These are phyloP conservation scores for Euclidia mi DNA, from an alignment of 2,888 invertebrate genomes.

Conservation along the genomic window DNA sequence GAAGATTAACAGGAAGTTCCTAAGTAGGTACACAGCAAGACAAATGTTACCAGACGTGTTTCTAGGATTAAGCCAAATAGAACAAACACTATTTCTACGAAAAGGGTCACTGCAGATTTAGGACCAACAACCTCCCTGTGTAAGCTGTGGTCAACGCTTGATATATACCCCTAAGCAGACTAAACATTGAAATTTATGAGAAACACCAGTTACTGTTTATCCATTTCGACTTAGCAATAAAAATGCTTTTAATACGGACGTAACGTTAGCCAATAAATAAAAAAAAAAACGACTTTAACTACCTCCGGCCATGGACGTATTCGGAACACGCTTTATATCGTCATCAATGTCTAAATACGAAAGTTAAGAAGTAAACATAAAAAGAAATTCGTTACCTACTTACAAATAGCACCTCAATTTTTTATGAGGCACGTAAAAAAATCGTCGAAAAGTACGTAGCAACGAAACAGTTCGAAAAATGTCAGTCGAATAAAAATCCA, in stretches of 20 bases:
- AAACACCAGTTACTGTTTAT: conserved; percentile 31
- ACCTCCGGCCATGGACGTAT: conserved; percentile 52
- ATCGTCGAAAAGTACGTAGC: conserved; percentile 44
- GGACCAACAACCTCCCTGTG: no score
- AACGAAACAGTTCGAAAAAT: conserved; percentile 74
- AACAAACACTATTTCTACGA: no score
- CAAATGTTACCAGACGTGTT: no score
- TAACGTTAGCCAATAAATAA: conserved; percentile 58
- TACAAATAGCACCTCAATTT: conserved; percentile 62
- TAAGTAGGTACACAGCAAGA: no score
- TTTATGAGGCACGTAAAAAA: conserved; percentile 65
- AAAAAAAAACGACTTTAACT: conserved; percentile 63
- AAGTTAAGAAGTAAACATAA: conserved; percentile 63
- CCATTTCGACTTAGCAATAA: conserved; percentile 44
- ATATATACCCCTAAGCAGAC: no score
- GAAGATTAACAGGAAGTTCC: no score
- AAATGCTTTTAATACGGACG: conserved; percentile 52
- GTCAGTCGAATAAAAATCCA: conserved; percentile 82
- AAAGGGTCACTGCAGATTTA: no score
- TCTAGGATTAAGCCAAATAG: no score
- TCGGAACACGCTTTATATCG: conserved; percentile 54
- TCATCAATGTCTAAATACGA: conserved; percentile 63
- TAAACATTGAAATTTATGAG: no score
- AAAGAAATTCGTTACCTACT: conserved; percentile 66
- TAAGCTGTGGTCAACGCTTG: no score